A percentile compares a stretch with the other conserved stretches of the same genome.
These are phyloP conservation scores for Toxotes jaculatrix DNA, from an alignment of 2,113 vertebrate species.

Conservation along the genomic window DNA sequence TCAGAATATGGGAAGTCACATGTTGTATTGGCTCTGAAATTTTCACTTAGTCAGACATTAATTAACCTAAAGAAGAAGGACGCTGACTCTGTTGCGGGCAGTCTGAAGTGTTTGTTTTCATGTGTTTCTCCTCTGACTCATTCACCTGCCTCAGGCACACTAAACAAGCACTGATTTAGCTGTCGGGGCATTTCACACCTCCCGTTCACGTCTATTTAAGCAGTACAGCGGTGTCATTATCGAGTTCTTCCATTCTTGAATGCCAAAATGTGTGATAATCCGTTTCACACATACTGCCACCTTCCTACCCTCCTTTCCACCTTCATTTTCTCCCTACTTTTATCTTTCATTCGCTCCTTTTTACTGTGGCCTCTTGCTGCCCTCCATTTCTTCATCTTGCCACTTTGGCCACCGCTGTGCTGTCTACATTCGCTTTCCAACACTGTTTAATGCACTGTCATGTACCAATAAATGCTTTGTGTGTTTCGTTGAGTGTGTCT, in stretches of 20 bases:
- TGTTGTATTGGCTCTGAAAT: background rate
- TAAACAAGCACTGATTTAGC: constrained; percentile 38
- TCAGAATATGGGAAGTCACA: background rate
- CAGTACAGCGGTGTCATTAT: constrained; percentile 47
- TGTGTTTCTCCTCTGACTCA: constrained; percentile 41
- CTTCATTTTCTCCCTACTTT: constrained; percentile 30
- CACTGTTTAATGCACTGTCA: constrained; percentile 34
- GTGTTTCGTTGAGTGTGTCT: constrained; percentile 37
- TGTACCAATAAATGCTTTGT: constrained; percentile 46
- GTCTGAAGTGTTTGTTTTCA: constrained; percentile 31
- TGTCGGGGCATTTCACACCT: constrained; percentile 56
- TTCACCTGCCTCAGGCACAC: constrained; percentile 34
- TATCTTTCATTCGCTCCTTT: background rate
- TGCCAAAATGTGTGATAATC: constrained; percentile 49
- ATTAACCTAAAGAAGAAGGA: constrained; percentile 7
- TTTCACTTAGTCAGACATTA: background rate
- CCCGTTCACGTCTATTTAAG: constrained; percentile 55
- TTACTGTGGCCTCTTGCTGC: background rate
- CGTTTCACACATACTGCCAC: constrained; percentile 58
- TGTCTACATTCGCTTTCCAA: constrained; percentile 28
- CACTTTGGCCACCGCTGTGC: background rate
- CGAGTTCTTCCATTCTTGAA: constrained; percentile 46
- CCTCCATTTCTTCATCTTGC: constrained; percentile 31
- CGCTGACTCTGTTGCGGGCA: constrained; percentile 1
- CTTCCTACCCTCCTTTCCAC: constrained; percentile 28